A percentile compares a stretch with the other conserved stretches of the same genome.
Conservation (phyloP, 2,888 invertebrate species). For the Lysandra coridon region DNA sequence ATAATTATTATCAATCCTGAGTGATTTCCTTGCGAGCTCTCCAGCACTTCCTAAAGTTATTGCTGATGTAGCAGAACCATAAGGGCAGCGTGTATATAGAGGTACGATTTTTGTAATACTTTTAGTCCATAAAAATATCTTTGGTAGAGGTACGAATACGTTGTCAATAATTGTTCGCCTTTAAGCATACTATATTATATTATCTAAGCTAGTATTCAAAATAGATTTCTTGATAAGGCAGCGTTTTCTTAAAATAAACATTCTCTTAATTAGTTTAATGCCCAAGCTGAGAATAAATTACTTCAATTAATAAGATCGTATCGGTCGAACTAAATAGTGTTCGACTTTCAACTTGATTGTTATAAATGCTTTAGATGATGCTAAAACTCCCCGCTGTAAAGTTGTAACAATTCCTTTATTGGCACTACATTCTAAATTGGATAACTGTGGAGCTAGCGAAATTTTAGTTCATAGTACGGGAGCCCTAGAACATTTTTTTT, state of each 20-base stretch:
- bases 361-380: background rate
- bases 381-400: background rate
- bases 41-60: no score
- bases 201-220: background rate
- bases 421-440: background rate
- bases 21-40: background rate
- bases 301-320: conserved; percentile 17
- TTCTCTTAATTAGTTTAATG: background rate
- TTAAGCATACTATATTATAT: background rate
- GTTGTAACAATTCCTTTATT: background rate
- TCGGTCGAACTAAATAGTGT: background rate
- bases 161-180: no score
- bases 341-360: background rate
- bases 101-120: no score
- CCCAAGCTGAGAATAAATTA: background rate
- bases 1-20: background rate
- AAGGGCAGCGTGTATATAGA: no score
- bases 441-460: background rate
- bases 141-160: no score
- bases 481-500: no score
- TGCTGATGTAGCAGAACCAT: no score
- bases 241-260: background rate
- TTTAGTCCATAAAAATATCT: no score
- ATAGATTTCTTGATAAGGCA: background rate
- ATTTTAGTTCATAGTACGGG: background rate